phyloP scores from a whole-genome alignment of 2,888 invertebrate genomes.

The Holacanthella duospinosa region DNA sequence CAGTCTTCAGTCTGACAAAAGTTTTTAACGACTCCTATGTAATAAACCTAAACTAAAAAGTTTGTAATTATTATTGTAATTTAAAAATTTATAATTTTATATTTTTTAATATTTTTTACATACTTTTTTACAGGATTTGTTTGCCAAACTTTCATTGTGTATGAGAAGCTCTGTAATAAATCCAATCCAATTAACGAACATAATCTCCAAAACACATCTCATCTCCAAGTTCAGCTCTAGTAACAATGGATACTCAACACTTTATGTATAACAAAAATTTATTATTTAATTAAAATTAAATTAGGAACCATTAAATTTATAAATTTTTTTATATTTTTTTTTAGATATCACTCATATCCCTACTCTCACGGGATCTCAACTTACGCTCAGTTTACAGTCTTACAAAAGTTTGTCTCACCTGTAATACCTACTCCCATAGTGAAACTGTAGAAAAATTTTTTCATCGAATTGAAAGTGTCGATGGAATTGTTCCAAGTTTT shows the following conservation, averaged over 20 bases:
- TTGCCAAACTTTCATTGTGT: background rate
- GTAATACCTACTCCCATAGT: background rate
- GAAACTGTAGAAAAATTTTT: background rate
- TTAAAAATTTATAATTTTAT: background rate
- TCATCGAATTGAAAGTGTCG: background rate
- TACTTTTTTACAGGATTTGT: background rate
- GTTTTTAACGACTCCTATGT: too few relatives aligned
- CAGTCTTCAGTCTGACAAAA: too few relatives aligned
- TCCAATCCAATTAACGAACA: background rate
- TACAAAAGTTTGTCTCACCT: constrained; percentile 6
- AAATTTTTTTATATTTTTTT: background rate
- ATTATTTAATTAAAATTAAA: background rate
- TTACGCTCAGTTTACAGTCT: background rate
- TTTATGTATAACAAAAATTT: background rate
- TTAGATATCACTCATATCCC: background rate
- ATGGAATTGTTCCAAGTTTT: constrained; percentile 21
- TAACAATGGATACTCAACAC: background rate
- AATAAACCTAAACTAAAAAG: too few relatives aligned
- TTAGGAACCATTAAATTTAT: background rate
- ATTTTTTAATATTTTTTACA: background rate
- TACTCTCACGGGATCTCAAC: background rate
- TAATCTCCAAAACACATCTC: background rate
- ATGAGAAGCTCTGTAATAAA: background rate
- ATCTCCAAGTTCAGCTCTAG: background rate
- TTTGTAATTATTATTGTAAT: too few relatives aligned